Evolutionary conservation across 2,797 vertebrate genomes (phyloP).

Genomic region (Urosaurus nigricauda): DNA sequence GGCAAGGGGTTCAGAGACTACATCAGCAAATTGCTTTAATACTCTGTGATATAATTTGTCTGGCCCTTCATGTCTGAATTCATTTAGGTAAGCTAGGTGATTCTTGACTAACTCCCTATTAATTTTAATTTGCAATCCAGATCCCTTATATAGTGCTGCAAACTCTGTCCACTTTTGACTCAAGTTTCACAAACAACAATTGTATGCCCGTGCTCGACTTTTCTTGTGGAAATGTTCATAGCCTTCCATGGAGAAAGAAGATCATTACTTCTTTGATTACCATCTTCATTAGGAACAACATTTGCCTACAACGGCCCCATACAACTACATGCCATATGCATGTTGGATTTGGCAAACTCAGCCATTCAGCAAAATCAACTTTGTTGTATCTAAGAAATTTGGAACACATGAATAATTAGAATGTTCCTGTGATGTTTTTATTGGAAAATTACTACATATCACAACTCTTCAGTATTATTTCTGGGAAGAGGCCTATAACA

Average conservation of each 20-base stretch:
- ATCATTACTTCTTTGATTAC: neutral
- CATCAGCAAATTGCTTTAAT: too few species aligned
- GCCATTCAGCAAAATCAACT: constrained; percentile 28
- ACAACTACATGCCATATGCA: neutral
- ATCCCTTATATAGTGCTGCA: neutral
- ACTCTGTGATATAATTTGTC: too few species aligned
- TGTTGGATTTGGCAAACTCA: constrained; percentile 15
- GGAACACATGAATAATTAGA: constrained; percentile 44
- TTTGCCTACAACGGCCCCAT: neutral
- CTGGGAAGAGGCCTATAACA: constrained; percentile 27
- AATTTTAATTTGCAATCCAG: too few species aligned
- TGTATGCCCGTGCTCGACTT: neutral
- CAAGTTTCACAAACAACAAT: neutral
- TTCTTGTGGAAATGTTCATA: neutral
- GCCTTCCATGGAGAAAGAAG: neutral
- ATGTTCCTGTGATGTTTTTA: constrained; percentile 61
- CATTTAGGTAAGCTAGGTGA: too few species aligned
- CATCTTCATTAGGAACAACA: neutral
- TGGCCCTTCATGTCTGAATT: too few species aligned
- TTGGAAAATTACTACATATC: constrained; percentile 63
- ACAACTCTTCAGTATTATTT: constrained; percentile 53
- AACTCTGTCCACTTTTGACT: neutral
- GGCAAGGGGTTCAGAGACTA: too few species aligned
- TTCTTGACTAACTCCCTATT: too few species aligned
- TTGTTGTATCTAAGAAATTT: constrained; percentile 61